Base-by-base conservation (phyloP, 2,888 invertebrate species). In the Caenorhabditis sp. region DNA sequence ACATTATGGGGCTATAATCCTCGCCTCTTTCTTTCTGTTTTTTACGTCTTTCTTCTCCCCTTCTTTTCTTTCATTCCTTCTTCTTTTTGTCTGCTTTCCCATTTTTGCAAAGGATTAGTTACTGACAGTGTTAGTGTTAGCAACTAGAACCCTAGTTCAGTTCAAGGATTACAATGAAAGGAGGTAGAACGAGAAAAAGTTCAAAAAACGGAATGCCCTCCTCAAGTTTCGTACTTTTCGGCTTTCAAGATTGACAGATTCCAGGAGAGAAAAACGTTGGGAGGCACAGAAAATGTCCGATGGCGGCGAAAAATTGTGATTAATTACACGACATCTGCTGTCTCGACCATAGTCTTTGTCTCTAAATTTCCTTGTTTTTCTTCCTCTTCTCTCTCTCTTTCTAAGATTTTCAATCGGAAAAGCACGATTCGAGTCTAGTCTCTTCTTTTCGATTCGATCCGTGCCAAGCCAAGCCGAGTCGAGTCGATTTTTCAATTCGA, bases 1-100 rank as follows among this genome's bases (percentile, higher is more conserved):
- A 74, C 74, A 74, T 74, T 74, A 74, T 74, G 58, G 65, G 74
- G 51, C 74, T 53, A 72, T 72, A 72, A 72, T 72, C 72, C 72
- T 9, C 26, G 15, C n/a, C 37, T 24, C 32, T 50, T 44, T 71
- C 13, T 62, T 37, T 62, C 53, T 47, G 44, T 67, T 50, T 74
- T 65, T 53, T 6, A n/a, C 18, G 6, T 58, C 20, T 9, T 58
- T 18, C 26, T 56, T 53, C 24, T 74, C 35, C n/a, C 0, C 15
- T 18, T 26, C 6, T 8, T 37, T n/a, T 18, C 18, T 13, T 47
- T 26, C 40, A 47, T n/a, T 28, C 24, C 13, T 28, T 58, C 13
- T n/a, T n/a, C n/a, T n/a, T n/a, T n/a, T n/a, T n/a, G n/a, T n/a
- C n/a, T n/a, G n/a, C n/a, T n/a, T n/a, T n/a, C n/a, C 37, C 20